These are phyloP conservation scores for Schizothorax lantsangensis DNA, from an alignment of 2,797 vertebrate genomes.

Conservation along the genomic window DNA sequence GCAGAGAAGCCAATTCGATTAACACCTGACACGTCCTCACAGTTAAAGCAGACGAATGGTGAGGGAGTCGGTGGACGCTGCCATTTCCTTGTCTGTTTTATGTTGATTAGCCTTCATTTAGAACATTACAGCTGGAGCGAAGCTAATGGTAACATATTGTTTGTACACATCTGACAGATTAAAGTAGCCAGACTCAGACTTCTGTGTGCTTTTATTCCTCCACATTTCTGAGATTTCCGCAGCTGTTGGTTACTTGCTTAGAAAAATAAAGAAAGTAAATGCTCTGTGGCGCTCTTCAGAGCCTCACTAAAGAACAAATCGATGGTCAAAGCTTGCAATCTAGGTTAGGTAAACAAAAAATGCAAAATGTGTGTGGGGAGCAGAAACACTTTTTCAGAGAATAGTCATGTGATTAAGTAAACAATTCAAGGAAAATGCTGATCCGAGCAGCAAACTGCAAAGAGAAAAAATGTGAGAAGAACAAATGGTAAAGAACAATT, in stretches of 20 bases:
- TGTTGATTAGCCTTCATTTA: slow-evolving; percentile 76
- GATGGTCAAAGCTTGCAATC: slow-evolving; percentile 14
- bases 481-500: not conserved
- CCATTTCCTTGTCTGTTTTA: slow-evolving; percentile 72
- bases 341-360: slow-evolving; percentile 23
- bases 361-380: not conserved
- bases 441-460: not conserved
- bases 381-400: not conserved
- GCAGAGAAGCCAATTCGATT: slow-evolving; percentile 74
- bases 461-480: not conserved
- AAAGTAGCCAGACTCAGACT: slow-evolving; percentile 2
- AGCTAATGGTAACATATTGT: slow-evolving; percentile 55
- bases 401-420: not conserved
- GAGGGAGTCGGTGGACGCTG: slow-evolving; percentile 61
- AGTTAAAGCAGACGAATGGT: slow-evolving; percentile 77
- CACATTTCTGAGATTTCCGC: not conserved
- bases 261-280: slow-evolving; percentile 21
- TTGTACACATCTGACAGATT: slow-evolving; percentile 39
- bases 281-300: slow-evolving; percentile 20
- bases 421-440: slow-evolving; percentile 5
- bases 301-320: slow-evolving; percentile 18
- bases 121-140: slow-evolving; percentile 67
- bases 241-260: not conserved
- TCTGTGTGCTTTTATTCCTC: not conserved
- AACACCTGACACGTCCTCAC: slow-evolving; percentile 74